These are phyloP conservation scores for Pterostichus madidus DNA, from an alignment of 2,888 invertebrate species.

Conservation along the genomic window DNA sequence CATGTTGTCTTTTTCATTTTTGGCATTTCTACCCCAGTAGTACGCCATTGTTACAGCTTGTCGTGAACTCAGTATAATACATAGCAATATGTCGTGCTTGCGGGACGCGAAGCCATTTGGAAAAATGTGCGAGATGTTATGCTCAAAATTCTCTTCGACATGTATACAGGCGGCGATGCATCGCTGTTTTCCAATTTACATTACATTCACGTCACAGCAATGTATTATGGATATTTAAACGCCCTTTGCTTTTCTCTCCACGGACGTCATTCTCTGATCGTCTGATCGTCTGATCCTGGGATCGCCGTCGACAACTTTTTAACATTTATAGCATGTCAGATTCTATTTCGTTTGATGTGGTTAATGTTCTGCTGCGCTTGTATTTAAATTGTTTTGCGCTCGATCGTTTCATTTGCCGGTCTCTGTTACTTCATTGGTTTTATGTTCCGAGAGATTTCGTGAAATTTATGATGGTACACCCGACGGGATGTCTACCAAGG, in stretches of 20 bases:
- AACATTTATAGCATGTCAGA: constrained; percentile 62
- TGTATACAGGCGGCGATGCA: constrained; percentile 32
- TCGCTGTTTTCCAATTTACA: constrained; percentile 53
- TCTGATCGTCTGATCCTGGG: constrained; percentile 21
- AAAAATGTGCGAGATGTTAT: background rate
- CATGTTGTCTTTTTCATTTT: constrained; percentile 38
- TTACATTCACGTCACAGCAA: constrained; percentile 61
- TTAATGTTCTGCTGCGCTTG: constrained; percentile 55
- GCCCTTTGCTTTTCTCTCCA: constrained; percentile 16
- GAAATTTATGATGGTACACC: constrained; percentile 42
- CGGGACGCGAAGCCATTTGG: no score
- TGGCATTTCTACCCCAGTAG: constrained; percentile 18
- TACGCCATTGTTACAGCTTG: constrained; percentile 34
- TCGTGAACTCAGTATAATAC: constrained; percentile 34
- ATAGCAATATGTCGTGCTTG: constrained; percentile 40
- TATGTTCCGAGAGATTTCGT: constrained; percentile 37
- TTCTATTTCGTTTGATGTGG: constrained; percentile 62
- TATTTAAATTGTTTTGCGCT: constrained; percentile 61
- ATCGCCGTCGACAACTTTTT: constrained; percentile 55
- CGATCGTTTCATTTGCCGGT: constrained; percentile 56
- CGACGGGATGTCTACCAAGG: background rate
- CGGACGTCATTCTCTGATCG: constrained; percentile 43
- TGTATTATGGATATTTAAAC: constrained; percentile 63
- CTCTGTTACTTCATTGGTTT: constrained; percentile 48
- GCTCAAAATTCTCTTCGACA: constrained; percentile 44